phyloP scores from a whole-genome alignment of 1,140 invertebrate genomes.

The Hycleus phaleratus region DNA sequence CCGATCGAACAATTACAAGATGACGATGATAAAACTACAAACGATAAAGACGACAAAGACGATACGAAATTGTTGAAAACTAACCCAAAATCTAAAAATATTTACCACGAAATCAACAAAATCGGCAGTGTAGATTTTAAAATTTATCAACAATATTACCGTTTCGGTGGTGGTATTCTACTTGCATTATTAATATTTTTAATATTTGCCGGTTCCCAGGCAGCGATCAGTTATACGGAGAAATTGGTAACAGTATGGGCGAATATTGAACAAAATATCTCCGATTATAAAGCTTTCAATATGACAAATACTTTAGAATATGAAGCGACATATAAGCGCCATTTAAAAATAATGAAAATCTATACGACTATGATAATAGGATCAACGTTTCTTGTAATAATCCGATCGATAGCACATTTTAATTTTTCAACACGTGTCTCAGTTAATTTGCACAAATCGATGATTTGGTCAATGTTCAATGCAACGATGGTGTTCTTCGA shows the following conservation, averaged over 20 bases:
- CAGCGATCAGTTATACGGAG: constrained; percentile 16
- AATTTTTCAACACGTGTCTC: constrained; percentile 54
- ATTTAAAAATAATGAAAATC: constrained; percentile 5
- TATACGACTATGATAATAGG: constrained; percentile 10
- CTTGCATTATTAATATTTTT: constrained; percentile 2
- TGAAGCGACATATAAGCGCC: background rate
- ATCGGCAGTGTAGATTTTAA: constrained; percentile 19
- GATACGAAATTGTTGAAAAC: constrained; percentile 1
- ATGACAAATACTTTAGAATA: constrained; percentile 16
- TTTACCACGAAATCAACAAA: constrained; percentile 22
- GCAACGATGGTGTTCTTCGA: constrained; percentile 62
- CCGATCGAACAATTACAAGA: background rate
- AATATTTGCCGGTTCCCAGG: constrained; percentile 14
- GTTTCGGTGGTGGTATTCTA: constrained; percentile 15
- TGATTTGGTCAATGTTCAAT: constrained; percentile 54
- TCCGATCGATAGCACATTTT: constrained; percentile 40
- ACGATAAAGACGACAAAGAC: constrained; percentile 3
- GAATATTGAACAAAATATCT: constrained; percentile 17
- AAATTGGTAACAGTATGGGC: constrained; percentile 22
- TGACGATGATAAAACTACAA: background rate
- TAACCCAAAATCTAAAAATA: constrained; percentile 10
- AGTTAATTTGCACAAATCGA: constrained; percentile 54
- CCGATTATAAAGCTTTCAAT: constrained; percentile 11
- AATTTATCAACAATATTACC: constrained; percentile 22
- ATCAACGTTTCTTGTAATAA: background rate